Conservation (phyloP, 92 coral and sea anemone species). For the Hydrozoanthus gracilis region DNA sequence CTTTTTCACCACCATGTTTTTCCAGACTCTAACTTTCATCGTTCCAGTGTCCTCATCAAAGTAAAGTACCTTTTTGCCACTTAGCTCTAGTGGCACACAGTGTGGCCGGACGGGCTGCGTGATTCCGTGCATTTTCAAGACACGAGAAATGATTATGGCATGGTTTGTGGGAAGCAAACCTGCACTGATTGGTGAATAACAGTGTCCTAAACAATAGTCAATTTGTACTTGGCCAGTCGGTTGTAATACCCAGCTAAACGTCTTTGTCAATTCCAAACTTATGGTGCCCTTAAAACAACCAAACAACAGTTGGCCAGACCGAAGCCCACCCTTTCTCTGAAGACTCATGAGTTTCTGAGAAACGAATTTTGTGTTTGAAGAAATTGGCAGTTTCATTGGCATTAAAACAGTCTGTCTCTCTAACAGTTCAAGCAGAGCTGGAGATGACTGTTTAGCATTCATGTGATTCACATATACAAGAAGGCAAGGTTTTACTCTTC, state of each 20-base stretch:
- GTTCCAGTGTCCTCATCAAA: neutral
- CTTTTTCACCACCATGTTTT: neutral
- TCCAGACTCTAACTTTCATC: conserved; percentile 31
- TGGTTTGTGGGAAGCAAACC: conserved; percentile 4
- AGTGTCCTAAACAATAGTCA: neutral
- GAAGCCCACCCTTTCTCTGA: neutral
- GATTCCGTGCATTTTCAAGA: neutral
- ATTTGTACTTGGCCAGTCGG: neutral
- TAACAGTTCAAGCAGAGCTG: neutral
- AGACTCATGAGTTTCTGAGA: neutral
- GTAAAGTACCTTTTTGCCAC: neutral
- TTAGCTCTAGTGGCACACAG: conserved; percentile 22
- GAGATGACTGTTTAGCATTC: neutral
- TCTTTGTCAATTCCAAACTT: neutral
- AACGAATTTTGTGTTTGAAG: neutral
- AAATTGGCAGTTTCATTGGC: neutral
- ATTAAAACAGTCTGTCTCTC: neutral
- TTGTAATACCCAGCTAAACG: conserved; percentile 3
- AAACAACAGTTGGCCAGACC: neutral
- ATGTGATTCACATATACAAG: neutral
- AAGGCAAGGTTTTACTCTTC: neutral
- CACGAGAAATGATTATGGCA: neutral
- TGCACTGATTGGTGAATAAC: conserved; percentile 1
- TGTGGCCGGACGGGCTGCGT: neutral
- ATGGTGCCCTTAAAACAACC: neutral